Percentiles rank a stretch among this genome's conserved stretches.
These are phyloP conservation scores for Ceriagrion tenellum DNA, from an alignment of 2,888 invertebrate species.

Conservation along the genomic window DNA sequence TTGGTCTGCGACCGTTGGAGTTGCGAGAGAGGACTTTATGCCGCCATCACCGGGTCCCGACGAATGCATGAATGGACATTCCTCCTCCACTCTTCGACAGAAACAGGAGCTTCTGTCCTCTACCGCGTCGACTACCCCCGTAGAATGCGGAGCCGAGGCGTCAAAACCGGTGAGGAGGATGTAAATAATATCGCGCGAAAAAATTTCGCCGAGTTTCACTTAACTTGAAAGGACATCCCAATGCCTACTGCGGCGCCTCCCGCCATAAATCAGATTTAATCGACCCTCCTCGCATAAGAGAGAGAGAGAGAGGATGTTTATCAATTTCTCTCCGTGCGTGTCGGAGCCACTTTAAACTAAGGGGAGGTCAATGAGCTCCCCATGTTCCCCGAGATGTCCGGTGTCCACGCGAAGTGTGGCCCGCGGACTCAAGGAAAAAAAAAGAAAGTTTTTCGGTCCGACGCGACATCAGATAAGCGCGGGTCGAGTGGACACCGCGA, in stretches of 20 bases:
- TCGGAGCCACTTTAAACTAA: not conserved
- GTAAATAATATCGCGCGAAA: not conserved
- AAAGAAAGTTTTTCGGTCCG: too few relatives aligned
- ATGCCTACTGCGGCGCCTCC: not conserved
- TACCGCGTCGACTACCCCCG: not conserved
- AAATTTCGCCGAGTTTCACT: not conserved
- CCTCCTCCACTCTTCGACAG: too few relatives aligned
- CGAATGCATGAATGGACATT: too few relatives aligned
- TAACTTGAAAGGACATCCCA: not conserved
- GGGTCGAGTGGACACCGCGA: not conserved
- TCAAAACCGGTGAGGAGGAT: not conserved
- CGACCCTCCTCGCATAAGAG: not conserved
- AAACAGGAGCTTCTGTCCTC: too few relatives aligned
- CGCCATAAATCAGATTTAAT: not conserved
- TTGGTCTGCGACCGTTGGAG: too few relatives aligned
- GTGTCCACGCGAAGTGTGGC: not conserved
- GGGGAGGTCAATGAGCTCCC: not conserved
- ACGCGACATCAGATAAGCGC: slow-evolving; percentile 19
- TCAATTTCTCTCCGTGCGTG: not conserved
- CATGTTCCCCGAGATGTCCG: not conserved
- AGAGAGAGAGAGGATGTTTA: not conserved
- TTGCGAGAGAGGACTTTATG: too few relatives aligned
- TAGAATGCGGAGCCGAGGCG: not conserved
- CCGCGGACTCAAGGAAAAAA: not conserved
- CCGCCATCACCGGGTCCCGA: too few relatives aligned